Percentiles rank a stretch among this genome's conserved stretches.
Conservation (phyloP, 2,797 vertebrate species). For the Oreonectes daqikongensis region DNA sequence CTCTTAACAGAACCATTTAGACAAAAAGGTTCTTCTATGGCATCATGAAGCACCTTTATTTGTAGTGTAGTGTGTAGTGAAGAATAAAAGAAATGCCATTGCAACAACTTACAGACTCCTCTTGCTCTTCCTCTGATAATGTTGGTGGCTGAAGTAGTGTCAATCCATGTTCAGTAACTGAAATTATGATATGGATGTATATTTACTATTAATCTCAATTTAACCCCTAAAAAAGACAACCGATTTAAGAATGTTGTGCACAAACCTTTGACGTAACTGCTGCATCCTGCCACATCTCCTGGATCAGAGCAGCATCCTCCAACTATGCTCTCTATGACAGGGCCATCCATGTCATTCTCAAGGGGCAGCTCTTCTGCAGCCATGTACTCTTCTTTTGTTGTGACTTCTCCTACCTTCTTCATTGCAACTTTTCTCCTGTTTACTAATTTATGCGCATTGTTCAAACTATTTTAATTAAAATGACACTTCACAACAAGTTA, state of each 20-base stretch:
- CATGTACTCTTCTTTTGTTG: conserved; percentile 17
- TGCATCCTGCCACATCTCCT: conserved; percentile 15
- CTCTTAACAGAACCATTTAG: too few species aligned
- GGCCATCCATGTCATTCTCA: conserved; percentile 3
- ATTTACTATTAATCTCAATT: background rate
- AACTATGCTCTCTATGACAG: conserved; percentile 36
- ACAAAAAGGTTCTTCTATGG: too few species aligned
- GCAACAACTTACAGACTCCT: conserved; percentile 20
- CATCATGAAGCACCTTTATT: too few species aligned
- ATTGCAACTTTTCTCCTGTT: conserved; percentile 35
- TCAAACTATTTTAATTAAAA: background rate
- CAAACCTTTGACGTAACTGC: conserved; percentile 34
- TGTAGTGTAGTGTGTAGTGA: too few species aligned
- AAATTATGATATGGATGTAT: conserved; percentile 7
- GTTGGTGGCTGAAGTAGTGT: conserved; percentile 31
- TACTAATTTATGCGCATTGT: conserved; percentile 20
- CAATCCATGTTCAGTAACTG: conserved; percentile 37
- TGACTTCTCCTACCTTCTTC: background rate
- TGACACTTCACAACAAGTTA: background rate
- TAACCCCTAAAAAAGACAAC: background rate
- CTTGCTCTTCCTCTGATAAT: conserved; percentile 23
- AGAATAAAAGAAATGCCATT: background rate
- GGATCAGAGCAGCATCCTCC: conserved; percentile 39
- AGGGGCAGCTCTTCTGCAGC: conserved; percentile 19
- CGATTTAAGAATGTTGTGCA: background rate